phyloP scores from a whole-genome alignment of 37 sponge, comb jelly and placozoan genomes.

The Beroe ovata region DNA sequence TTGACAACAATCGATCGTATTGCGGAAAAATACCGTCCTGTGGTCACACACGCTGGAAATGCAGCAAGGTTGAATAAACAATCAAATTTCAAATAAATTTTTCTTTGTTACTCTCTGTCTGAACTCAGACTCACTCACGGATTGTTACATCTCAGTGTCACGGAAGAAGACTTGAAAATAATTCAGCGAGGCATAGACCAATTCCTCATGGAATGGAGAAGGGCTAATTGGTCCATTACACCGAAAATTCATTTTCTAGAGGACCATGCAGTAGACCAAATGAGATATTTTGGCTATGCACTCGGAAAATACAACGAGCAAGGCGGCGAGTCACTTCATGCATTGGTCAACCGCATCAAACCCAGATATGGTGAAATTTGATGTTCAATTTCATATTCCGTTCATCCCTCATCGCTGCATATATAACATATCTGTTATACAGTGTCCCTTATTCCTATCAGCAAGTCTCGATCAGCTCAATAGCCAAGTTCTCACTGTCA shows the following conservation, averaged over 20 bases:
- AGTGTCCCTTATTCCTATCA: background rate
- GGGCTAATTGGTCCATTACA: background rate
- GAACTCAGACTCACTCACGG: too few relatives aligned
- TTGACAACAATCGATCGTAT: background rate
- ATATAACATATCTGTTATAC: too few relatives aligned
- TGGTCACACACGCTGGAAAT: background rate
- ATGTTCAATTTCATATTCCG: too few relatives aligned
- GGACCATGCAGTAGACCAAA: slow-evolving; percentile 18
- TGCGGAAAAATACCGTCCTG: background rate
- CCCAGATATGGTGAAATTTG: background rate
- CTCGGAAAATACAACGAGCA: slow-evolving; percentile 17
- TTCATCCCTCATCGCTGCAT: too few relatives aligned
- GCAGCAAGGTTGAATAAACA: background rate
- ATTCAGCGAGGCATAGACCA: background rate
- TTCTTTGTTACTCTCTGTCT: too few relatives aligned
- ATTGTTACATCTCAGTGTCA: too few relatives aligned
- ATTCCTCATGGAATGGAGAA: background rate
- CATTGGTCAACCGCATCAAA: background rate
- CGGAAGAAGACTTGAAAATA: background rate
- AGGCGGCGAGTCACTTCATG: slow-evolving; percentile 4
- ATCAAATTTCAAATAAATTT: too few relatives aligned
- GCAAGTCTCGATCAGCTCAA: background rate
- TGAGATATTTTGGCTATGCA: background rate
- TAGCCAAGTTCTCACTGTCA: background rate
- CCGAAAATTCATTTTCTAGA: slow-evolving; percentile 17